Evolutionary conservation across 2,888 invertebrate species (phyloP).

Genomic region (Rhyacophila evoluta): DNA sequence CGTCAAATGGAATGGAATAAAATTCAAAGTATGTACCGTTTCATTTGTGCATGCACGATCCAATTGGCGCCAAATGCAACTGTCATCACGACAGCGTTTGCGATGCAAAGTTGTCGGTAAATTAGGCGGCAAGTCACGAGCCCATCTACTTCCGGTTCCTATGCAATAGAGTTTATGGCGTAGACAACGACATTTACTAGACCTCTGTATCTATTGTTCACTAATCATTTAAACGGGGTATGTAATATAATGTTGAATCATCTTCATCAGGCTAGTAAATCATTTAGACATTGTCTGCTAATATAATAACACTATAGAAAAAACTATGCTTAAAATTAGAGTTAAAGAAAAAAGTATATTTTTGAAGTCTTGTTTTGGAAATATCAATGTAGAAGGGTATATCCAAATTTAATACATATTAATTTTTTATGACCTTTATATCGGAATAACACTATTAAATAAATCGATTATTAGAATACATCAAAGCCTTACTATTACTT

Average conservation of each 20-base stretch:
- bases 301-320: too few relatives aligned
- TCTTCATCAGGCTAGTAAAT: neutral
- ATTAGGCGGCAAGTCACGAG: conserved; percentile 1
- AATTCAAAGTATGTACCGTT: neutral
- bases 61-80: conserved; percentile 18
- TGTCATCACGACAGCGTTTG: neutral
- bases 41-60: neutral
- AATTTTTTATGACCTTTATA: too few relatives aligned
- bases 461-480: neutral
- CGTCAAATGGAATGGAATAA: neutral
- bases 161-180: too few relatives aligned
- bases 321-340: too few relatives aligned
- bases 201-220: conserved; percentile 2
- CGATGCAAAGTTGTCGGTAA: neutral
- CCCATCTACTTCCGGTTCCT: neutral
- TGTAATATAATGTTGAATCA: neutral
- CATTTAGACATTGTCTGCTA: too few relatives aligned
- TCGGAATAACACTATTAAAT: too few relatives aligned
- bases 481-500: neutral
- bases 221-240: neutral
- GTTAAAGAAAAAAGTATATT: too few relatives aligned
- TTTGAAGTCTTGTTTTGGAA: too few relatives aligned
- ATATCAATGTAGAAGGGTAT: too few relatives aligned
- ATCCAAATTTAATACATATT: too few relatives aligned
- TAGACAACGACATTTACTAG: neutral